Conservation (phyloP, 2,888 invertebrate species). For the Agrochola litura region DNA sequence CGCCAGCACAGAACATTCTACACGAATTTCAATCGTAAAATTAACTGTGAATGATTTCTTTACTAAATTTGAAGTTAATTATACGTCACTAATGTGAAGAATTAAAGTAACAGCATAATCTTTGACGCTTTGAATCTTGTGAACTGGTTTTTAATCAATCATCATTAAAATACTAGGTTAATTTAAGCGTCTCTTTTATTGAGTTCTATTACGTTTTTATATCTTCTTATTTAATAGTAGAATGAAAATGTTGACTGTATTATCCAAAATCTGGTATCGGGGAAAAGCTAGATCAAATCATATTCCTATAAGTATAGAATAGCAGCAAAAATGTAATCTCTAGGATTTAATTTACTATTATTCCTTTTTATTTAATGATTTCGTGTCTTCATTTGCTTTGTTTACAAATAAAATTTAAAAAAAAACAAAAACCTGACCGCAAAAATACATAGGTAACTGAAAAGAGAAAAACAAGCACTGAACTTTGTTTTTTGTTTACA, state of each 20-base stretch:
- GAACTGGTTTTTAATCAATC: conserved; percentile 52
- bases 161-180: conserved; percentile 42
- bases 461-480: too few species aligned
- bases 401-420: not conserved
- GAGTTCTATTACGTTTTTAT: not conserved
- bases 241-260: not conserved
- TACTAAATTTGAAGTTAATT: conserved; percentile 61
- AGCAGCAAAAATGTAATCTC: not conserved
- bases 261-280: not conserved
- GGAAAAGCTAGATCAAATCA: not conserved
- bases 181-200: conserved; percentile 17
- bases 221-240: not conserved
- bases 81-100: conserved; percentile 61
- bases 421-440: too few species aligned
- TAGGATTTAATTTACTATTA: not conserved
- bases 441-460: too few species aligned
- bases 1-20: not conserved
- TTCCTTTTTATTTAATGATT: too few species aligned
- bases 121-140: conserved; percentile 56
- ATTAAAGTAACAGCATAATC: conserved; percentile 62
- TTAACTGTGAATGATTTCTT: conserved; percentile 41
- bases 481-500: too few species aligned
- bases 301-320: too few species aligned
- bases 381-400: not conserved
- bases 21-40: conserved; percentile 18